Base-by-base conservation (phyloP, 2,888 invertebrate species). In the Thyatira batis region DNA sequence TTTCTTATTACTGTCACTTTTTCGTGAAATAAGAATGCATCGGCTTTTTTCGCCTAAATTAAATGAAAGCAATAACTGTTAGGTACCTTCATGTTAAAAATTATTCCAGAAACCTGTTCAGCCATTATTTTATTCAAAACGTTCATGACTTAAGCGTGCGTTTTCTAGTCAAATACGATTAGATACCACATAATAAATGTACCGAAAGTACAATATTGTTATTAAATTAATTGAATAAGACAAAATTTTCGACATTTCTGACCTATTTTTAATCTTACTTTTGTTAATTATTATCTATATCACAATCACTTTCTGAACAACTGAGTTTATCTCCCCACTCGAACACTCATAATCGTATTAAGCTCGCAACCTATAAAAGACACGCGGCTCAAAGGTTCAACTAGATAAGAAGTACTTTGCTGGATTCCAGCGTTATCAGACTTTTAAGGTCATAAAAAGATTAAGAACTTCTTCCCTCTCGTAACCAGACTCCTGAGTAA, bases 391-490 rank as follows among this genome's bases (percentile, higher is more conserved):
- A 78, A 73, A 73, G 71, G 71, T 67, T 65, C 62, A 71, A 71
- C 73, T 72, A 73, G 75, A 72, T 76, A 78, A 78, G 69, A 65
- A 69, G 62, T 67, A 71, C 72, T 77, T 73, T 73, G 63, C 69
- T 67, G 72, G 73, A 77, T 78, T 77, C 71, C 71, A 75, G 62
- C 77, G 76, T 68, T 74, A 73, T 73, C 73, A 68, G 68, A 78
- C 73, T 83, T 79, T 78, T 79, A 80, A 80, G 77, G 73, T 71
- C 80, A 80, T 82, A 84, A 84, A 85, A 80, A 84, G 78, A 78
- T 78, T 70, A 78, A 74, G 73, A 79, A 79, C 68, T 74, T 76
- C 68, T 76, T 68, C 69, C 66, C 62, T 53, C 58, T 45, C 52
- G 57, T 57, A 58, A 43, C 53, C 51, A 61, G 57, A 57, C 60